Evolutionary conservation across 1,140 invertebrate genomes (phyloP), one percentile per base, ranked within the genome.

Genomic region (Eumeta japonica): DNA sequence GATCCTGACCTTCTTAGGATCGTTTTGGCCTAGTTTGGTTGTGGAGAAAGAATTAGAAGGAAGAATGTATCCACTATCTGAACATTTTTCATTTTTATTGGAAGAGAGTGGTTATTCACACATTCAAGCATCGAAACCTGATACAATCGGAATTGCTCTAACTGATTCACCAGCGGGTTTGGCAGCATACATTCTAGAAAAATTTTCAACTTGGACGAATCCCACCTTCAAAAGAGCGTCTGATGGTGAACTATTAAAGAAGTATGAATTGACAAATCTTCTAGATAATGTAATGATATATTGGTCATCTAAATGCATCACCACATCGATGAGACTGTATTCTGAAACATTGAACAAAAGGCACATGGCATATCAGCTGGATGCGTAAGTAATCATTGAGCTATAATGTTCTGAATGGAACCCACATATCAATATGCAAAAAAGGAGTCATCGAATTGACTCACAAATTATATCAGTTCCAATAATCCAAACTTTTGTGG

Each of bases 271-370:
- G 17, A 86, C 89, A 28, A 84, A 91, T 44, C 58, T 95, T 1
- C 59, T 96, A 10, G 92, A 93, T 41, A 92, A 92, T 48, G 54
- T 95, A 0, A 94, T 92, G 87, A 70, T 94, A 29, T 95, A 94
- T 56, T 95, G 90, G 85, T 56, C 84, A 0, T 85, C 87, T 0
- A 83, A 83, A 39, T 82, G 82, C 2, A 88, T 92, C 1, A 88
- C 87, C 0, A 85, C 87, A 0, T 89, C 88, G 1, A 67, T 83
- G 55, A 72, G 92, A 33, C 58, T 89, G 3, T 92, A 92, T 47
- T 73, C 82, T 16, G 85, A 87, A 56, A 44, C 30, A 0, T 16
- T 52, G n/a, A 55, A 35, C 19, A 54, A 39, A 14, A 45, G 43
- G 17, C 17, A 39, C 3, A n/a, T 46, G 4, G 35, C 17, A 10